Conservation (phyloP, 2,113 vertebrate genomes). For the Rafetus swinhoei region DNA sequence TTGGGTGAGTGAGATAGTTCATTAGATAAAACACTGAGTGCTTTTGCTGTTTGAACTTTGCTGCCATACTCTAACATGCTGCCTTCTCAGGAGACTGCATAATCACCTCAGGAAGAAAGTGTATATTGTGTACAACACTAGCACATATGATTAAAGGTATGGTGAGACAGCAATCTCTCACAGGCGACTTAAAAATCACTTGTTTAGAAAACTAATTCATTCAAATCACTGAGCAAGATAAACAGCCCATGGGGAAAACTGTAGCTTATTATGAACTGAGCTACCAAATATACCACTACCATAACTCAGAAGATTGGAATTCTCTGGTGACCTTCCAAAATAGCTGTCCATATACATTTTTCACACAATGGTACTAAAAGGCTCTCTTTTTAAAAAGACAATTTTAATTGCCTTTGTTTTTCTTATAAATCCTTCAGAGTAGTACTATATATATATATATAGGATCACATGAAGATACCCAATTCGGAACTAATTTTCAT, state of each 20-base stretch:
- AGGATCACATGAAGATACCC: conserved; percentile 11
- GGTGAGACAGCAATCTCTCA: conserved; percentile 27
- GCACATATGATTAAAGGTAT: conserved; percentile 47
- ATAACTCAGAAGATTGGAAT: not conserved
- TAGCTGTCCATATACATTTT: not conserved
- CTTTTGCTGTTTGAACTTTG: conserved; percentile 12
- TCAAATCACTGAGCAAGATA: conserved; percentile 61
- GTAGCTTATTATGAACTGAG: conserved; percentile 44
- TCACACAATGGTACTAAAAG: not conserved
- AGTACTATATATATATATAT: not conserved
- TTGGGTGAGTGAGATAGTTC: not conserved
- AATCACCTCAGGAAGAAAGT: conserved; percentile 37
- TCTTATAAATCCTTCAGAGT: conserved; percentile 4
- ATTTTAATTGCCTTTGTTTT: not conserved
- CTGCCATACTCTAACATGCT: conserved; percentile 2
- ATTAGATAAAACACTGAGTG: conserved; percentile 1
- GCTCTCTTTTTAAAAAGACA: not conserved
- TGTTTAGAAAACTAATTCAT: conserved; percentile 62
- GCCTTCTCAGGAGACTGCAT: not conserved
- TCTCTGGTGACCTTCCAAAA: conserved; percentile 13
- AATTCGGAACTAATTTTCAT: conserved; percentile 41
- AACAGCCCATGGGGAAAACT: conserved; percentile 53
- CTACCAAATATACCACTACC: not conserved
- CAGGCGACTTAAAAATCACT: conserved; percentile 53
- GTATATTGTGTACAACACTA: conserved; percentile 39